Evolutionary conservation across 2,888 invertebrate genomes (phyloP), one percentile per base, ranked within the genome.

Genomic region (Meandrusa payeni): DNA sequence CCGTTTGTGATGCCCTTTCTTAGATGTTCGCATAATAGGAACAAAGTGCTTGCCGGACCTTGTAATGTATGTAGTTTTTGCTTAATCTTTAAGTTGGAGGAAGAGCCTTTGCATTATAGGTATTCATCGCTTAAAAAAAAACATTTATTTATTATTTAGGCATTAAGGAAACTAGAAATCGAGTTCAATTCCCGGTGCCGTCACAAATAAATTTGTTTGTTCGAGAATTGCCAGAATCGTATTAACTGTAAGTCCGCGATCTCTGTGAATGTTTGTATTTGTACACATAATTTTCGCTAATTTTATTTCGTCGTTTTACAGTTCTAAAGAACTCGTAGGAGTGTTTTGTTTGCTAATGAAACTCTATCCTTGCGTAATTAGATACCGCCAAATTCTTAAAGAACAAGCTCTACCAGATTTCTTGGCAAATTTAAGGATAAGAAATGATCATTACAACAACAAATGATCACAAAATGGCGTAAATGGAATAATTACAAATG

Each of bases 311-410:
- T 62, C 50, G 62, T 52, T 75, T 67, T 50, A 72, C 76, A 78
- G 80, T 79, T 77, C 77, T 75, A 76, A 76, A 78, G 79, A 83
- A 82, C 72, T 80, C 79, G 68, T 77, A 80, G 72, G 78, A 82
- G 72, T 69, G 68, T 62, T 63, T 67, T 61, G 67, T 65, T 63
- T 70, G 65, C 65, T 67, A 65, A 69, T 70, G 83, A 79, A 82
- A 82, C 75, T 82, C 76, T 78, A 82, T 78, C 76, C 76, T 69
- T 61, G 74, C 75, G 83, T 79, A 83, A 83, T 77, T 73, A 75
- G 79, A 83, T 75, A 72, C 67, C 59, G 59, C 59, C 68, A 24
- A 50, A 55, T 52, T 64, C 55, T 51, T 57, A 55, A 55, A 66
- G 64, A 68, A 77, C 70, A 72, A 67, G 57, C 59, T 57, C 53